Percentiles rank a stretch among this genome's conserved stretches.
Conservation (phyloP, 2,113 vertebrate genomes). For the Hippocampus mohnikei region DNA sequence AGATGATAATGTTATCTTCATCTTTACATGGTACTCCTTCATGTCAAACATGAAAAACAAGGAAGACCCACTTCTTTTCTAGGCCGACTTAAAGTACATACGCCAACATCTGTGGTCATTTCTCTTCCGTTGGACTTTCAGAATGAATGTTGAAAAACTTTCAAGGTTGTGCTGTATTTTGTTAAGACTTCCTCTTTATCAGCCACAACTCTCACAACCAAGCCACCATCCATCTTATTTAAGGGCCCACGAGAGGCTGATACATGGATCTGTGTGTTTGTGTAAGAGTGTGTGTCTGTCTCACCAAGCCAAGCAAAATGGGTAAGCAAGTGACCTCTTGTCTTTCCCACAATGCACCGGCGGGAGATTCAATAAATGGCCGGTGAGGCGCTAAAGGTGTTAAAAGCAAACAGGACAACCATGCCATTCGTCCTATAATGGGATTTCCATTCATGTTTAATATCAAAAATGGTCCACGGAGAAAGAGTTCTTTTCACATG, state of each 20-base stretch:
- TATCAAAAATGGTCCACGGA: background rate
- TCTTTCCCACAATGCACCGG: background rate
- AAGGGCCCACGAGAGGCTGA: background rate
- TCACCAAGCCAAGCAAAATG: background rate
- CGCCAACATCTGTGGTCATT: background rate
- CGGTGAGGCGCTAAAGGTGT: background rate
- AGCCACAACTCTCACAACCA: slow-evolving; percentile 18
- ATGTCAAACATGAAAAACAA: no score
- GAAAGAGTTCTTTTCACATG: background rate
- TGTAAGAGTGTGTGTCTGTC: background rate
- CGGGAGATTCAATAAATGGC: background rate
- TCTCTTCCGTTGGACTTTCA: background rate
- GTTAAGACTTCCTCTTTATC: slow-evolving; percentile 25
- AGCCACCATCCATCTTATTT: slow-evolving; percentile 11
- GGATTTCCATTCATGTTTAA: background rate
- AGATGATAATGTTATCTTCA: no score
- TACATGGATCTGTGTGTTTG: slow-evolving; percentile 6
- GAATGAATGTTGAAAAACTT: background rate
- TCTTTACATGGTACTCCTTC: no score
- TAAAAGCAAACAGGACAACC: background rate
- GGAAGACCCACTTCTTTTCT: background rate
- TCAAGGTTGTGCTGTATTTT: background rate
- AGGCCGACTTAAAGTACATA: background rate
- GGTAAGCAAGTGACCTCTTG: background rate
- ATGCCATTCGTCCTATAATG: background rate